Evolutionary conservation across 2,888 invertebrate species (phyloP).

Genomic region (Rhodophaea formosa): DNA sequence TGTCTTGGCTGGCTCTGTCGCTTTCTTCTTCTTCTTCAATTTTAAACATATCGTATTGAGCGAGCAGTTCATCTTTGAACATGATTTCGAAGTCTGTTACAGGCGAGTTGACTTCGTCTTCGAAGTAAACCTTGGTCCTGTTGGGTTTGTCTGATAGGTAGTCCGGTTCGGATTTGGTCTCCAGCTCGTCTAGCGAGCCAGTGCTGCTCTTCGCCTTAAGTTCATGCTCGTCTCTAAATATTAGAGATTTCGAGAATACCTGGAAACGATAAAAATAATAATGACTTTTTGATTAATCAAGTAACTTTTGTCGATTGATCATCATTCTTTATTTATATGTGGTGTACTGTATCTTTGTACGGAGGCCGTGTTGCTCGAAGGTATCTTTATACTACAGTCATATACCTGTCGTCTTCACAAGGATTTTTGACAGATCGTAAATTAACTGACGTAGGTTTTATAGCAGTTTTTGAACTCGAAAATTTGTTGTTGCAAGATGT

Average conservation of each 20-base stretch:
- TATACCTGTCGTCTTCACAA: no score
- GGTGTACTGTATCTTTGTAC: no score
- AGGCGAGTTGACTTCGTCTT: slow-evolving; percentile 73
- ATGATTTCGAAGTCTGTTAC: slow-evolving; percentile 78
- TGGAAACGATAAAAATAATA: slow-evolving; percentile 40
- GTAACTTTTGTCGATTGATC: no score
- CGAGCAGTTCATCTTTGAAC: slow-evolving; percentile 75
- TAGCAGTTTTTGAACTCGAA: no score
- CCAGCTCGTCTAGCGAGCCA: slow-evolving; percentile 62
- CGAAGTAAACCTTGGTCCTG: slow-evolving; percentile 74
- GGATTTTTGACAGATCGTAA: no score
- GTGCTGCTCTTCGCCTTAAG: slow-evolving; percentile 56
- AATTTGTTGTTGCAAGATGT: no score
- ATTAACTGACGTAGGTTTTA: no score
- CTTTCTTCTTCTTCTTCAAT: slow-evolving; percentile 75
- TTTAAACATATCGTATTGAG: slow-evolving; percentile 69
- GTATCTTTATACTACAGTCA: no score
- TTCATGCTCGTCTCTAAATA: slow-evolving; percentile 74
- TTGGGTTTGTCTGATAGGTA: slow-evolving; percentile 66
- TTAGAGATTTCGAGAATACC: slow-evolving; percentile 77
- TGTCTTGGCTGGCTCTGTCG: slow-evolving; percentile 59
- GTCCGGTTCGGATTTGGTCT: slow-evolving; percentile 73
- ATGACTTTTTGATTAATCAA: no score
- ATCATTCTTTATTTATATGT: no score
- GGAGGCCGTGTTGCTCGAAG: no score